A percentile compares a stretch with the other conserved stretches of the same genome.
These are phyloP conservation scores for Drosophila murphyi DNA, from an alignment of 1,140 invertebrate species.

Conservation along the genomic window DNA sequence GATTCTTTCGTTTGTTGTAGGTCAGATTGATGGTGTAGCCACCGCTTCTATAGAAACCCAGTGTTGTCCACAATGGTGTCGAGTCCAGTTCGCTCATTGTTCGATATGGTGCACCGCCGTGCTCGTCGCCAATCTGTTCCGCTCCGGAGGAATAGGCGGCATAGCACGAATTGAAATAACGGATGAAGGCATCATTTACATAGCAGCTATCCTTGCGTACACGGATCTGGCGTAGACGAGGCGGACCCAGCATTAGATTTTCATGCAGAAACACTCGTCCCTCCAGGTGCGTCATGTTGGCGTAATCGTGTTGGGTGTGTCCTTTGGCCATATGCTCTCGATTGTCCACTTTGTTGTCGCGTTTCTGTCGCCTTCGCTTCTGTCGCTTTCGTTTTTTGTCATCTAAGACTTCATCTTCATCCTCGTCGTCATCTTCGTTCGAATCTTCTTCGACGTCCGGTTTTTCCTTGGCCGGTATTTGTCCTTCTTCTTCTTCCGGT, in stretches of 20 bases:
- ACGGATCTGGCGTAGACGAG: slow-evolving; percentile 71
- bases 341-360: too few species aligned
- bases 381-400: too few species aligned
- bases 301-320: too few species aligned
- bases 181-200: slow-evolving; percentile 70
- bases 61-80: slow-evolving; percentile 53
- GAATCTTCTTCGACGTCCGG: too few species aligned
- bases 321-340: background rate
- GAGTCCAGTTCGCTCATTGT: slow-evolving; percentile 47
- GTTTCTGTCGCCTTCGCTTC: too few species aligned
- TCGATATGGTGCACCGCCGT: slow-evolving; percentile 26
- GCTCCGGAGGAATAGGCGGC: slow-evolving; percentile 36
- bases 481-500: too few species aligned
- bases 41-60: slow-evolving; percentile 54
- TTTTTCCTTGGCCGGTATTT: background rate
- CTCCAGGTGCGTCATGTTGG: background rate
- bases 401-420: background rate
- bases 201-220: slow-evolving; percentile 62
- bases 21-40: slow-evolving; percentile 61
- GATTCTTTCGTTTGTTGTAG: slow-evolving; percentile 42
- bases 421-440: background rate
- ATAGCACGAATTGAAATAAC: slow-evolving; percentile 76
- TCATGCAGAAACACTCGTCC: slow-evolving; percentile 65
- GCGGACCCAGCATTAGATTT: slow-evolving; percentile 72
- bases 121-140: slow-evolving; percentile 27